Percentiles rank a stretch among this genome's conserved stretches.
phyloP scores from a whole-genome alignment of 2,113 vertebrate species.

The Trichechus manatus region DNA sequence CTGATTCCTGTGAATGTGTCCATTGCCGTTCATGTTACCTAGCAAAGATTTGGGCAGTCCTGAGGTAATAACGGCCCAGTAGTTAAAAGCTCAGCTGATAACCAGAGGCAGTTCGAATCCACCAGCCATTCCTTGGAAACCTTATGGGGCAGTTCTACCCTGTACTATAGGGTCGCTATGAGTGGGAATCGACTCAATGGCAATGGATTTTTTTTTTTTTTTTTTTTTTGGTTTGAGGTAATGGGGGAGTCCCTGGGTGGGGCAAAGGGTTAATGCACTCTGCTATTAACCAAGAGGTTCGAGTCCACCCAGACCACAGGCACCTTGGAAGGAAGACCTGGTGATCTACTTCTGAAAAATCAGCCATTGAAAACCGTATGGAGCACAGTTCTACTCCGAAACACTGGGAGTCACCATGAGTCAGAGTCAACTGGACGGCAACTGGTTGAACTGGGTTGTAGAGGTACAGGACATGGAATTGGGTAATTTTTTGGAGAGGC shows the following conservation, averaged over 20 bases:
- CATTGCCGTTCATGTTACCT: background rate
- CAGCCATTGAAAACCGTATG: background rate
- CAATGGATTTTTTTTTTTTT: no score
- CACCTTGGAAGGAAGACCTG: background rate
- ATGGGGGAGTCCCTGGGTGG: background rate
- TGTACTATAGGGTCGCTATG: no score
- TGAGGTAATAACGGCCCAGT: background rate
- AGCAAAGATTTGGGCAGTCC: constrained; percentile 22
- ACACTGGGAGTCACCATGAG: background rate
- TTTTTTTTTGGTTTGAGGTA: background rate
- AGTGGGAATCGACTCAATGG: no score
- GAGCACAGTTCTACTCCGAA: background rate
- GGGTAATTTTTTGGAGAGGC: background rate
- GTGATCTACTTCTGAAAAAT: background rate
- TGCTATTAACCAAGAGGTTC: background rate
- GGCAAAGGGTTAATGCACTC: background rate
- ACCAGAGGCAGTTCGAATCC: no score
- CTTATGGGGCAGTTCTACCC: no score
- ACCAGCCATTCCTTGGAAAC: no score
- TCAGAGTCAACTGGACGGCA: background rate
- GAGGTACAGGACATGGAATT: background rate
- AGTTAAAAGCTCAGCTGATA: no score
- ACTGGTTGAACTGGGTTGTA: background rate
- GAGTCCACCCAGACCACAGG: background rate
- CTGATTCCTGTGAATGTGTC: constrained; percentile 46